Evolutionary conservation across 2,113 vertebrate genomes (phyloP), one percentile per base, ranked within the genome.

Genomic region (Paratilapia polleni): DNA sequence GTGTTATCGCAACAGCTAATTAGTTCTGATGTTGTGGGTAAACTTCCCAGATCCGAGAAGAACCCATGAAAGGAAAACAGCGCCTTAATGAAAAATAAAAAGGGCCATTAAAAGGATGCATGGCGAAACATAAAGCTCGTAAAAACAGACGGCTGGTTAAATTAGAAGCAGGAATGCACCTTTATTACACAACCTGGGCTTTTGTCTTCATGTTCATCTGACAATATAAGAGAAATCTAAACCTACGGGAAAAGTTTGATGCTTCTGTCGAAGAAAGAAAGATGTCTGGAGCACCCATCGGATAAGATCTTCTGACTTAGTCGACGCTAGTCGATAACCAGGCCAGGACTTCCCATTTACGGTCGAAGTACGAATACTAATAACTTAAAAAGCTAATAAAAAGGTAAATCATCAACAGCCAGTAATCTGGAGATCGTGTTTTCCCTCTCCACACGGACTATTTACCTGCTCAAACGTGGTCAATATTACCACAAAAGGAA

Each of bases 1-100:
- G 49, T 80, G 86, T 86, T 87, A 86, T 89, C 79, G 38, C 86
- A 84, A 86, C 88, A 74, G 77, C 89, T 92, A 94, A 95, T 91
- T 91, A 93, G 88, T 70, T 31, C 66, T 38, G 78, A 83, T 89
- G 87, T 78, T 90, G 49, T 83, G 90, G 86, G 22, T 76, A 86
- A 94, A 92, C 78, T 68, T 66, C 78, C 81, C 85, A 26, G 57
- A 87, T 87, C 90, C 14, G 28, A 77, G 47, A 83, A 22, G 75
- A 62, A 80, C 87, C 90, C 91, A 89, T 80, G 82, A 85, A 86
- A 82, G 36, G n/a, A 63, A 88, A 88, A 88, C 79, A 78, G 31
- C 70, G 15, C 82, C 88, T 81, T 56, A 84, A 85, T 85, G 81
- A 78, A 80, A 83, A 88, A 89, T 88, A 88, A 90, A 84, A 86